Conservation (phyloP, 2,888 invertebrate genomes). For the Cataglyphis livida region DNA sequence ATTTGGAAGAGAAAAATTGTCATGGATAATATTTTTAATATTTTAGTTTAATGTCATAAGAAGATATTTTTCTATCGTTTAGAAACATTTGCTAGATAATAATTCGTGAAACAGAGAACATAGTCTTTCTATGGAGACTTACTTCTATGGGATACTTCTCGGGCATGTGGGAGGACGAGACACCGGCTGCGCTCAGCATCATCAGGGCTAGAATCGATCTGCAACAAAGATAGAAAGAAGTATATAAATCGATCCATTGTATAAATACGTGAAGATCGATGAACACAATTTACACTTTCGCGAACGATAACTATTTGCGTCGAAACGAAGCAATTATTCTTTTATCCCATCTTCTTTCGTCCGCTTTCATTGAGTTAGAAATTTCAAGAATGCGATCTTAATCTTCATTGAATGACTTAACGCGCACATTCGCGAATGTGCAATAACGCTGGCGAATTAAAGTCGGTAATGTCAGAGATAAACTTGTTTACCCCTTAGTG, state of each 20-base stretch:
- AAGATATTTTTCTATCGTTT: not conserved
- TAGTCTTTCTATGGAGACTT: slow-evolving; percentile 60
- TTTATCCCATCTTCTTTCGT: slow-evolving; percentile 60
- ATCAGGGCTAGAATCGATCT: slow-evolving; percentile 80
- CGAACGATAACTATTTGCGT: slow-evolving; percentile 46
- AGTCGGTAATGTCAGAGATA: slow-evolving; percentile 16
- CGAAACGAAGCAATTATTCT: slow-evolving; percentile 64
- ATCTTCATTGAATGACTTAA: slow-evolving; percentile 55
- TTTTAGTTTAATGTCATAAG: not conserved
- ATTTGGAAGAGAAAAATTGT: not conserved
- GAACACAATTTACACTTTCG: slow-evolving; percentile 59
- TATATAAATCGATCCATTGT: slow-evolving; percentile 64
- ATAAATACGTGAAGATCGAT: slow-evolving; percentile 33
- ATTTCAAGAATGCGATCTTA: slow-evolving; percentile 71
- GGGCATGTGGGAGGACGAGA: slow-evolving; percentile 78
- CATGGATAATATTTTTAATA: not conserved
- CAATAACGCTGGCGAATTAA: slow-evolving; percentile 21
- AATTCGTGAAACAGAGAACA: not conserved
- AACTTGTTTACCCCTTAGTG: not conserved
- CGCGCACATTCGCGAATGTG: slow-evolving; percentile 15
- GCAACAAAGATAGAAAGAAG: slow-evolving; percentile 73
- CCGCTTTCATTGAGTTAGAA: slow-evolving; percentile 64
- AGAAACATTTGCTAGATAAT: not conserved
- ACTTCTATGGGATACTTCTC: slow-evolving; percentile 83
- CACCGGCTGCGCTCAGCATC: slow-evolving; percentile 75